Conservation (phyloP, 2,888 invertebrate genomes). For the Troglohyphantes excavatus region DNA sequence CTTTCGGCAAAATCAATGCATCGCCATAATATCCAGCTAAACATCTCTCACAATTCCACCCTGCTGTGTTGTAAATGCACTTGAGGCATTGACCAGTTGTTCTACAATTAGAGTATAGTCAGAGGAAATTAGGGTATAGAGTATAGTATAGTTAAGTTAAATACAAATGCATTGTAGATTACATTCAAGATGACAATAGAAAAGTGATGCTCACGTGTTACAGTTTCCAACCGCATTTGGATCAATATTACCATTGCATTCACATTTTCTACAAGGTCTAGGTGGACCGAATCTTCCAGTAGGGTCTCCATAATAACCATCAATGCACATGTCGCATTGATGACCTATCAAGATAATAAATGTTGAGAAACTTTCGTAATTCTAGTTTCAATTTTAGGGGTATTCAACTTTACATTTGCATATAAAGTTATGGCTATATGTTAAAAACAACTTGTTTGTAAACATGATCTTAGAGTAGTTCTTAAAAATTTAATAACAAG, state of each 20-base stretch:
- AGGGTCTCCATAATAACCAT: constrained; percentile 97
- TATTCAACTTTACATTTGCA: too few species aligned
- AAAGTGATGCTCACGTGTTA: constrained; percentile 85
- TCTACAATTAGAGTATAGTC: constrained; percentile 82
- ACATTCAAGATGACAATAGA: neutral
- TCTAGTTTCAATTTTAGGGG: too few species aligned
- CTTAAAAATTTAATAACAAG: too few species aligned
- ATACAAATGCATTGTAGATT: neutral
- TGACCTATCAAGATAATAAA: constrained; percentile 87
- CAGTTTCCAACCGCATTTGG: constrained; percentile 98
- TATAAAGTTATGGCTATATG: too few species aligned
- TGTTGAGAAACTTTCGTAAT: too few species aligned
- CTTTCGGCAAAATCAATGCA: constrained; percentile 93
- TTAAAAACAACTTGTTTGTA: too few species aligned
- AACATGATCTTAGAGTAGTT: too few species aligned
- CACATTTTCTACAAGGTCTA: constrained; percentile 83
- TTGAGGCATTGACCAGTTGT: constrained; percentile 97
- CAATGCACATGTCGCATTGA: constrained; percentile 95
- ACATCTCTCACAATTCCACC: constrained; percentile 95
- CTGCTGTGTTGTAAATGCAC: constrained; percentile 97
- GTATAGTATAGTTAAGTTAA: neutral
- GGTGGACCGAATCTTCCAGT: constrained; percentile 86
- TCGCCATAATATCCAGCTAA: constrained; percentile 96
- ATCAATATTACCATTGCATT: constrained; percentile 86
- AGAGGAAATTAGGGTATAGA: neutral